phyloP scores from a whole-genome alignment of 2,113 vertebrate species.

The Cyrtonyx montezumae region DNA sequence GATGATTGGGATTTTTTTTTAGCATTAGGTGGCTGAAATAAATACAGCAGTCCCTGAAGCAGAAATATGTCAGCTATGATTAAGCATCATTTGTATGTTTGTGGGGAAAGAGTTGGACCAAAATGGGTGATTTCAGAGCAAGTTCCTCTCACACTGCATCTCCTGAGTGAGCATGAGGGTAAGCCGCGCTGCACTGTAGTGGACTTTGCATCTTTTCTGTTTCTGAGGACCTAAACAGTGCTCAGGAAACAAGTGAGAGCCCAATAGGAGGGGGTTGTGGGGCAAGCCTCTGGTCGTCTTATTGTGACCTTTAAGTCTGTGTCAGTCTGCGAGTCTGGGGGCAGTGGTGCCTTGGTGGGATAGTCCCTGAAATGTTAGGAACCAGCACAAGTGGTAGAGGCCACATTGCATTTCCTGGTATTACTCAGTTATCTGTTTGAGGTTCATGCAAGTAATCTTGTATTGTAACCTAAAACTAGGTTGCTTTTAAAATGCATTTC shows the following conservation, averaged over 20 bases:
- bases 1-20: neutral
- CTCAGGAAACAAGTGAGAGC: neutral
- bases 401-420: conserved; percentile 3
- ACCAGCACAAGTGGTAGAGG: neutral
- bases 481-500: neutral
- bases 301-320: neutral
- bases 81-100: neutral
- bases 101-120: neutral
- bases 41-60: neutral
- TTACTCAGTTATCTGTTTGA: conserved; percentile 6
- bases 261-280: neutral
- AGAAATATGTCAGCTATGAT: conserved; percentile 17
- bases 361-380: neutral
- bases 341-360: neutral
- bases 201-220: neutral
- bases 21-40: neutral
- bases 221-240: neutral
- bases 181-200: conserved; percentile 30
- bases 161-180: neutral
- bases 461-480: neutral
- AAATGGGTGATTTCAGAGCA: neutral
- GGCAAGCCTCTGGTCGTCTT: neutral
- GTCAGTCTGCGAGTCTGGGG: neutral
- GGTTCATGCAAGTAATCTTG: neutral
- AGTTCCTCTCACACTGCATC: conserved; percentile 27